Evolutionary conservation across 2,797 vertebrate genomes (phyloP), one percentile per base, ranked within the genome.

Genomic region (Sebastiscus tertius): DNA sequence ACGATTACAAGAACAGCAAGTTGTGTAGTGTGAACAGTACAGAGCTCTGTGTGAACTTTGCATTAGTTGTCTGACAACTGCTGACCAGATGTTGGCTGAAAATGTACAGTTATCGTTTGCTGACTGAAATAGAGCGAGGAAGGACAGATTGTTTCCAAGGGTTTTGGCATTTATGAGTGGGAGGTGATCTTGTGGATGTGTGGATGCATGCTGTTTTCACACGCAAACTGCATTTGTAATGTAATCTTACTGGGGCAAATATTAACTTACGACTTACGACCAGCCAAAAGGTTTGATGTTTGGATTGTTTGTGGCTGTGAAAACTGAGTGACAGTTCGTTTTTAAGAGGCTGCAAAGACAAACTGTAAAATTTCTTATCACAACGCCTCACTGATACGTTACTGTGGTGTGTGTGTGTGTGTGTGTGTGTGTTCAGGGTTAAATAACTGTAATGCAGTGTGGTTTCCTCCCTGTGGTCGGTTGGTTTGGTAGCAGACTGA

Each of bases 381-480:
- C 67, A 78, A 34, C 1, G 70, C 29, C 67, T 83, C 66, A 58
- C 67, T 65, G 42, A 71, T 75, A 39, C 58, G 59, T 82, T 84
- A 61, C 56, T 77, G 77, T 59, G 59, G 70, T 68, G 72, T 84
- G 65, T 70, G 78, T 84, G 66, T 75, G 82, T 65, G 82, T 73
- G 77, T 59, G 72, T 67, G 84, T 62, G 81, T 80, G 84, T 63
- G 59, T 60, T 56, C 22, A 49, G 42, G 49, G 69, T 80, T 83
- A 80, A 90, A 89, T 87, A 91, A 92, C 90, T 86, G 90, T 88
- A 88, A 83, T 71, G 34, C 62, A 46, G 8, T 81, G 85, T 72
- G 88, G 87, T 91, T 95, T 92, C 91, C 87, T 88, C 85, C 67
- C 80, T 89, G 88, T 36, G 86, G 91, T 78, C n/a, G n/a, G 11